Conservation (phyloP, 2,888 invertebrate genomes). For the Acrocera orbiculus region DNA sequence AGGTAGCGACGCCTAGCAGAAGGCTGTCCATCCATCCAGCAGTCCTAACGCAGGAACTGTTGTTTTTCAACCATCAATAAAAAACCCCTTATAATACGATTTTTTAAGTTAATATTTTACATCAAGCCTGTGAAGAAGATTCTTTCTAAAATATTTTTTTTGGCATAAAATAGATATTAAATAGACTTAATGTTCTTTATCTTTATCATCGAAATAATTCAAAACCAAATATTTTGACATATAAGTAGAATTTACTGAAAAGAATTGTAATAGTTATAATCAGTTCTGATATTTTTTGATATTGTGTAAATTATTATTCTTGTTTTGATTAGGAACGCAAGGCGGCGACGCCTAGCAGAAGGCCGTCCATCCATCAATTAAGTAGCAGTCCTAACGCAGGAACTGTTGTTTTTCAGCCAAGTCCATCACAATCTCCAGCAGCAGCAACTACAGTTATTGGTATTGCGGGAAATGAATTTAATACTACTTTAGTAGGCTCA, state of each 20-base stretch:
- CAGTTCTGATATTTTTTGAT: too few species aligned
- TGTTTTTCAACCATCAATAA: conserved; percentile 31
- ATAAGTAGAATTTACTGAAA: too few species aligned
- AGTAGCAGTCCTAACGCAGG: conserved; percentile 32
- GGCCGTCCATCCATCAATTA: conserved; percentile 31
- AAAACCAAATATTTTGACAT: too few species aligned
- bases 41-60: conserved; percentile 32
- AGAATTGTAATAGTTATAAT: too few species aligned
- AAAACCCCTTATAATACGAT: too few species aligned
- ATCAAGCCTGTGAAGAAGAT: too few species aligned
- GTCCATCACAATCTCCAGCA: conserved; percentile 31
- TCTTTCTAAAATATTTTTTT: too few species aligned
- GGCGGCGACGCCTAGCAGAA: conserved; percentile 32
- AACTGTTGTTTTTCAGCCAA: conserved; percentile 31
- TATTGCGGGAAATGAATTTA: conserved; percentile 31
- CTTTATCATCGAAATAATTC: too few species aligned
- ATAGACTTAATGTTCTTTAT: too few species aligned
- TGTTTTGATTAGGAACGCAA: conserved; percentile 26
- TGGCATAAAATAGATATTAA: too few species aligned
- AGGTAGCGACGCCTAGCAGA: conserved; percentile 33
- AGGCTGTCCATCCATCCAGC: conserved; percentile 32
- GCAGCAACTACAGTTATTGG: conserved; percentile 30
- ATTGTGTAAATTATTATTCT: conserved; percentile 1
- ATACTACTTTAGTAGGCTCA: conserved; percentile 32
- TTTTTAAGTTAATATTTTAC: too few species aligned